These are phyloP conservation scores for Odontocolon sp. DNA, from an alignment of 2,888 invertebrate species.

Conservation along the genomic window DNA sequence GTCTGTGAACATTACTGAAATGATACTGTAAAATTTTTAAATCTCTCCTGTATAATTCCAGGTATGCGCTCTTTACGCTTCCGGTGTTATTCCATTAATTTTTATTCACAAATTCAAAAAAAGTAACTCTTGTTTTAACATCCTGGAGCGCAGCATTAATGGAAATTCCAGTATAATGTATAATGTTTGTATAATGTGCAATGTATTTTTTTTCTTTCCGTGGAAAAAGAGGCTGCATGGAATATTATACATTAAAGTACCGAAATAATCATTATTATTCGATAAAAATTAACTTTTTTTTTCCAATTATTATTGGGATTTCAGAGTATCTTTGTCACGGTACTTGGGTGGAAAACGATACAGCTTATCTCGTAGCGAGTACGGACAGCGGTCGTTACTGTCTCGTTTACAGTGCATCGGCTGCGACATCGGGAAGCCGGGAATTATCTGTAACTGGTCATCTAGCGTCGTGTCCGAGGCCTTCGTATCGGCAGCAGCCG, in stretches of 20 bases:
- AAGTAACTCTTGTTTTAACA: too few species aligned
- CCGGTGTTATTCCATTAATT: too few species aligned
- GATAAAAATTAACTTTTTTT: background rate
- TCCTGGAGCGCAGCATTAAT: too few species aligned
- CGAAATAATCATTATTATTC: background rate
- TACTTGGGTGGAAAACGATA: conserved; percentile 86
- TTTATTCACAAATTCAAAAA: too few species aligned
- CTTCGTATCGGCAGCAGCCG: conserved; percentile 72
- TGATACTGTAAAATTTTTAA: too few species aligned
- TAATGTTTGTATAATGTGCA: too few species aligned
- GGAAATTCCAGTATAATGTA: too few species aligned
- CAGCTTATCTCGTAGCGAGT: conserved; percentile 85
- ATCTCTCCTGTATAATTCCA: too few species aligned
- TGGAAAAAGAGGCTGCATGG: too few species aligned
- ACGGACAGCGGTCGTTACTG: conserved; percentile 77
- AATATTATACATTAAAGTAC: background rate
- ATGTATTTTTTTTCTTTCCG: too few species aligned
- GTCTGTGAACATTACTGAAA: too few species aligned
- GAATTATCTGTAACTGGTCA: conserved; percentile 77
- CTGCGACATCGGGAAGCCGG: conserved; percentile 69
- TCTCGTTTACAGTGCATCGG: conserved; percentile 77
- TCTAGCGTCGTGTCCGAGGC: conserved; percentile 77
- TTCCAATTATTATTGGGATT: conserved; percentile 53
- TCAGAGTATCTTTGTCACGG: conserved; percentile 89
- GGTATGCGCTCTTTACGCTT: too few species aligned